Percentiles rank a stretch among this genome's conserved stretches.
phyloP scores from a whole-genome alignment of 2,797 vertebrate genomes.

The Pipistrellus kuhlii region DNA sequence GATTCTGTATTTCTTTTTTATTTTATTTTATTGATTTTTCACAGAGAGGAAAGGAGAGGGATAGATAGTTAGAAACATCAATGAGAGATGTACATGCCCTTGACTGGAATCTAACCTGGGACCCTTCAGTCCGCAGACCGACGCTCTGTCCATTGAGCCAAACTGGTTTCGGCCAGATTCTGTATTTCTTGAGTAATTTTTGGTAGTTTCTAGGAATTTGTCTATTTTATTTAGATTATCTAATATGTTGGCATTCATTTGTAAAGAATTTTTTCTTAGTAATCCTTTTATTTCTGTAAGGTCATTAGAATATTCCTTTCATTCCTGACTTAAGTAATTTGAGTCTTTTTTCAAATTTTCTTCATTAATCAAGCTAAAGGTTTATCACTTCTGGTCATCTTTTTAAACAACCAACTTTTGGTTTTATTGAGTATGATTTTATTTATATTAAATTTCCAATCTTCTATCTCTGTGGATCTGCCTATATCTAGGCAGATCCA shows the following conservation, averaged over 20 bases:
- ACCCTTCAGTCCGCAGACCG: too few relatives aligned
- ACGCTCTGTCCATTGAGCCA: too few relatives aligned
- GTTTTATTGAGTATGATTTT: not conserved
- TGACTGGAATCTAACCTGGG: too few relatives aligned
- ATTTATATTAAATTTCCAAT: conserved; percentile 10
- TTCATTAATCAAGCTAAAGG: not conserved
- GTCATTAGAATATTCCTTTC: not conserved
- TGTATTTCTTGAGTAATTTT: not conserved
- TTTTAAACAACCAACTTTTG: conserved; percentile 14
- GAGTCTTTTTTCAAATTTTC: not conserved
- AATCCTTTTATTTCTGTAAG: conserved; percentile 6
- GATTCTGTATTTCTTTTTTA: not conserved
- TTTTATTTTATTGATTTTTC: too few relatives aligned
- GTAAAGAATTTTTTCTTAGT: not conserved
- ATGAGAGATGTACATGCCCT: too few relatives aligned
- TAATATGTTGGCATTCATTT: not conserved
- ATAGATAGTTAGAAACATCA: too few relatives aligned
- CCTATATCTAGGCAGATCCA: not conserved
- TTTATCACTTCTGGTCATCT: not conserved
- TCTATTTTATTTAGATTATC: not conserved
- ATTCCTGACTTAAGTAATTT: conserved; percentile 14
- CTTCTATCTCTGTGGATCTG: too few relatives aligned
- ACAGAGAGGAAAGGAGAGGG: too few relatives aligned
- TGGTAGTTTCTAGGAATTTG: conserved; percentile 24
- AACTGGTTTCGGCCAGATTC: not conserved